Evolutionary conservation across 2,113 vertebrate species (phyloP).

Genomic region (Tautogolabrus adspersus): DNA sequence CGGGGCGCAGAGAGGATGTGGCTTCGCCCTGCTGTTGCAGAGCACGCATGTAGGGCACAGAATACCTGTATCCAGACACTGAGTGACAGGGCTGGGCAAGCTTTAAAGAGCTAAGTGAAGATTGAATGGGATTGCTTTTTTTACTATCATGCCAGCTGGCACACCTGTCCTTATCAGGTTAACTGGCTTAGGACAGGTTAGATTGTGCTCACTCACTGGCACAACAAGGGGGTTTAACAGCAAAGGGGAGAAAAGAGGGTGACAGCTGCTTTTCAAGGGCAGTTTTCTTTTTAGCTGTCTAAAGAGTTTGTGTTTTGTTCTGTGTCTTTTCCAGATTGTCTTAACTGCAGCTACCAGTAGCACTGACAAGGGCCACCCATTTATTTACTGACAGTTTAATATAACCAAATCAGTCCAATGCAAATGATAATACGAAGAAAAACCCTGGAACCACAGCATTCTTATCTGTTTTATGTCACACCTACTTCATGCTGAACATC

Average conservation of each 20-base stretch:
- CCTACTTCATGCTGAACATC: neutral
- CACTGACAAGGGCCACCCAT: too few species aligned
- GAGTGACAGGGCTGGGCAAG: conserved; percentile 22
- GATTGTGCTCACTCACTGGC: conserved; percentile 18
- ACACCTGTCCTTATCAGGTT: conserved; percentile 30
- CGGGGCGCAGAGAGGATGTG: conserved; percentile 13
- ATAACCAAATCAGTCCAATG: too few species aligned
- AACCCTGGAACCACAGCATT: neutral
- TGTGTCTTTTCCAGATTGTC: neutral
- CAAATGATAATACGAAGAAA: too few species aligned
- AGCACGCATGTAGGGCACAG: conserved; percentile 19
- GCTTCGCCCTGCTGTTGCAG: conserved; percentile 25
- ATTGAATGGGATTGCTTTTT: conserved; percentile 4
- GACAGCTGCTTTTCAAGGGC: neutral
- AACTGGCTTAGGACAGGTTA: conserved; percentile 30
- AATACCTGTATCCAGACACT: neutral
- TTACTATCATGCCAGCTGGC: conserved; percentile 25
- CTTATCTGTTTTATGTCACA: neutral
- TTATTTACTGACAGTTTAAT: too few species aligned
- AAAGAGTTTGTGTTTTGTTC: neutral
- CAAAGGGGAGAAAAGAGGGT: neutral
- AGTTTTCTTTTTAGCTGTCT: neutral
- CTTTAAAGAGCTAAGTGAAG: conserved; percentile 23
- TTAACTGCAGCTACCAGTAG: too few species aligned
- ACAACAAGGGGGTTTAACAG: neutral